Evolutionary conservation across 2,888 invertebrate genomes (phyloP).

Genomic region (Agrochola litura): DNA sequence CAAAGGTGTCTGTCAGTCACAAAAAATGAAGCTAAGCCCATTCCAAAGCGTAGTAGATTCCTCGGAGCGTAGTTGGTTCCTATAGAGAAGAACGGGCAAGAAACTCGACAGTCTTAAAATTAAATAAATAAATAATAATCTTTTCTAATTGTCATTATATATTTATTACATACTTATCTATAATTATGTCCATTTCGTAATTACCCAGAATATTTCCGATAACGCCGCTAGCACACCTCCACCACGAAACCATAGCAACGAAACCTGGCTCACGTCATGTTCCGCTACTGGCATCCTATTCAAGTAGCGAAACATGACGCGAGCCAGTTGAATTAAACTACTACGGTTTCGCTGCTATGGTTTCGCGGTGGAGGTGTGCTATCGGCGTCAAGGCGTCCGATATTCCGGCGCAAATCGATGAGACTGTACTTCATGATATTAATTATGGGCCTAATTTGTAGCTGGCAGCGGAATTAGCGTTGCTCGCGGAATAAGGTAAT

Average conservation of each 20-base stretch:
- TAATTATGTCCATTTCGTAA: conserved; percentile 61
- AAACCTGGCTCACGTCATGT: too few species aligned
- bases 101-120: background rate
- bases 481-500: background rate
- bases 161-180: conserved; percentile 2
- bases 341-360: too few species aligned
- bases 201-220: conserved; percentile 68
- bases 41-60: background rate
- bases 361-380: too few species aligned
- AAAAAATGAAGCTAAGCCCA: background rate
- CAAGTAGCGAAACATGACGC: too few species aligned
- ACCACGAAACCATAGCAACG: too few species aligned
- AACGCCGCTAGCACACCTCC: too few species aligned
- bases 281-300: too few species aligned
- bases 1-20: background rate
- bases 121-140: background rate
- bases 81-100: background rate
- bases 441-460: conserved; percentile 39
- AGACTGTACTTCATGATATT: conserved; percentile 50
- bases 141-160: conserved; percentile 12
- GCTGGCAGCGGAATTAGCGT: conserved; percentile 19
- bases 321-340: too few species aligned
- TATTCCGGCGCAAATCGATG: conserved; percentile 63
- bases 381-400: conserved; percentile 56
- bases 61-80: background rate